Evolutionary conservation across 2,888 invertebrate genomes (phyloP).

Genomic region (Ornithoptera alexandrae): DNA sequence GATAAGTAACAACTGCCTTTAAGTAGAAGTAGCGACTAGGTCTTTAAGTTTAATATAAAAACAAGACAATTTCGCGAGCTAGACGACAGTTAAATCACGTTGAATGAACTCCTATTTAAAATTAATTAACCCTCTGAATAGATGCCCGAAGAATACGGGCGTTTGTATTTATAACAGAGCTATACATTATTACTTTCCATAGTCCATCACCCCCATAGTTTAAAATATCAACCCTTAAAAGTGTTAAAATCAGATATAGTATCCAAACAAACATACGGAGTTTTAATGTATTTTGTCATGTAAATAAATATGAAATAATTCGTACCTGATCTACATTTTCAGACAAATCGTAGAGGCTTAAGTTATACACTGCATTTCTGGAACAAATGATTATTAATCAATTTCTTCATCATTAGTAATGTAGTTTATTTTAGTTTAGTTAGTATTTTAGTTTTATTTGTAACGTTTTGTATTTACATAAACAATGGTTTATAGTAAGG

Average conservation of each 20-base stretch:
- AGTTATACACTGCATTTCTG: constrained; percentile 94
- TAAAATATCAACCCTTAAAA: too few relatives aligned
- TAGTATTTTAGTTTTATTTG: neutral
- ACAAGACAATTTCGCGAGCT: neutral
- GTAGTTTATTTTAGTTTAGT: too few relatives aligned
- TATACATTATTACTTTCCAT: too few relatives aligned
- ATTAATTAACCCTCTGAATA: constrained; percentile 7
- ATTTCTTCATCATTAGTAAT: neutral
- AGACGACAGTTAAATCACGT: neutral
- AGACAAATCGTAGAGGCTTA: constrained; percentile 90
- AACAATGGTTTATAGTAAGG: neutral
- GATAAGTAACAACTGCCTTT: constrained; percentile 24
- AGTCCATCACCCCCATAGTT: too few relatives aligned
- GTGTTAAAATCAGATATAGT: too few relatives aligned
- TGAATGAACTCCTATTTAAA: constrained; percentile 2
- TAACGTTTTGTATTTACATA: neutral
- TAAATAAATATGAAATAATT: constrained; percentile 3
- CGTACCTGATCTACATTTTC: constrained; percentile 87
- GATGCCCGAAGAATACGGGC: neutral
- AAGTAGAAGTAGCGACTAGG: constrained; percentile 3
- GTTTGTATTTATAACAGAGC: too few relatives aligned
- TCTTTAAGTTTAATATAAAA: constrained; percentile 10
- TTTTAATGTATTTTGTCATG: neutral
- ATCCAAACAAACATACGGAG: too few relatives aligned
- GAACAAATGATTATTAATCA: constrained; percentile 49